Conservation (phyloP, 2,113 vertebrate species). For the Melanocharis versteri region DNA sequence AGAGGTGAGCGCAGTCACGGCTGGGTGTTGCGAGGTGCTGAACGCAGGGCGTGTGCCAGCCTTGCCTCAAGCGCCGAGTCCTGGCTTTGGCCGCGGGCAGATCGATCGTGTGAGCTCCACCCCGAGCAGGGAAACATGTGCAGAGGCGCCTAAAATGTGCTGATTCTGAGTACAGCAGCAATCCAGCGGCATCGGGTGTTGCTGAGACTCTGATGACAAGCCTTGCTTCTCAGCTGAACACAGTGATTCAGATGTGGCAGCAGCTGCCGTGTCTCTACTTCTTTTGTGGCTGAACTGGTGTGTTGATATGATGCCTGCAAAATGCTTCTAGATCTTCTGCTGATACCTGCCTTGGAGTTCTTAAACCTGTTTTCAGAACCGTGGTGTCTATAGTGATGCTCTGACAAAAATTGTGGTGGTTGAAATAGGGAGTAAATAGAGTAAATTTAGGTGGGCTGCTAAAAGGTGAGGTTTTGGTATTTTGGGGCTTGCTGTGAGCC, state of each 20-base stretch:
- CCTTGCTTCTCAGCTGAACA: background rate
- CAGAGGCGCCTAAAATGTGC: background rate
- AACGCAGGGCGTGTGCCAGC: background rate
- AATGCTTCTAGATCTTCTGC: background rate
- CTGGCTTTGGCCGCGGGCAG: background rate
- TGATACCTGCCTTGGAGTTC: background rate
- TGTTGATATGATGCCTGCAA: rapidly evolving
- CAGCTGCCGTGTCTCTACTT: rapidly evolving
- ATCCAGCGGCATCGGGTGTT: no score
- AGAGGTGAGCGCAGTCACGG: rapidly evolving
- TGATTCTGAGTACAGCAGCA: background rate
- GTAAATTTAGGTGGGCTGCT: background rate
- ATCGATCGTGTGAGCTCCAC: background rate
- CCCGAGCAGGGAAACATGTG: rapidly evolving
- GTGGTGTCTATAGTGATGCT: background rate
- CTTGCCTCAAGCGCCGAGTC: rapidly evolving
- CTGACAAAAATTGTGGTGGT: background rate
- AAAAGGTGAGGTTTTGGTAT: background rate
- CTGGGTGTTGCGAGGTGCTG: background rate
- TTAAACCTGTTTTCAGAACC: background rate
- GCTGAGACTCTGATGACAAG: background rate
- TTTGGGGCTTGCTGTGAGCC: background rate
- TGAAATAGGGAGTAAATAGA: background rate
- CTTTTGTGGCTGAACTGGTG: background rate
- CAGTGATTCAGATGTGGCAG: background rate